phyloP scores from a whole-genome alignment of 2,113 vertebrate genomes.

The Aptenodytes forsteri region DNA sequence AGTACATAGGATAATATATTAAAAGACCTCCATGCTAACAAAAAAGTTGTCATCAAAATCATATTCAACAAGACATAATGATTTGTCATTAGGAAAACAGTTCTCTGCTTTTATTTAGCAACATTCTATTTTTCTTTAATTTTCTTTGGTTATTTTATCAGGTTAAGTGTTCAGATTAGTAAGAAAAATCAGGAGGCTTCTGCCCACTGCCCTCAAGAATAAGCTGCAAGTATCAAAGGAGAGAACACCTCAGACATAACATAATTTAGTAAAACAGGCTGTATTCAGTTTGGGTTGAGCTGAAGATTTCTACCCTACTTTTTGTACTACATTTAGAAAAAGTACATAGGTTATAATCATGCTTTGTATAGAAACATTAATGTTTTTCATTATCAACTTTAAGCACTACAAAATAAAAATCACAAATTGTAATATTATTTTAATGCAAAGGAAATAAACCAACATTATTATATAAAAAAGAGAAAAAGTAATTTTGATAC shows the following conservation, averaged over 20 bases:
- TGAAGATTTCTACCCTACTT: neutral
- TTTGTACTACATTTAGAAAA: neutral
- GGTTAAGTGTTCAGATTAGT: neutral
- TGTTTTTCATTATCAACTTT: neutral
- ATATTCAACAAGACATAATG: neutral
- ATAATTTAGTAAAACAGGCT: neutral
- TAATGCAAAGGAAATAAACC: neutral
- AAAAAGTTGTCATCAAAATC: neutral
- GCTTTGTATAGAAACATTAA: neutral
- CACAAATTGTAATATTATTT: neutral
- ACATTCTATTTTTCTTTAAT: neutral
- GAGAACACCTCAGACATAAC: neutral
- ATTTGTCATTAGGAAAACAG: neutral
- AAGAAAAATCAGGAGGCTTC: neutral
- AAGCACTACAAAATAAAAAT: neutral
- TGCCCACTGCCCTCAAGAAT: neutral
- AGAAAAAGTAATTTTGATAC: neutral
- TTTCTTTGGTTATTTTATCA: neutral
- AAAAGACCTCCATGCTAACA: neutral
- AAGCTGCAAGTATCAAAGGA: neutral
- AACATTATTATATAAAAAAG: neutral
- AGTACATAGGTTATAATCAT: neutral
- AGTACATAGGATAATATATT: neutral
- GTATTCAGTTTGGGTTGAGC: neutral
- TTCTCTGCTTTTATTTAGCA: neutral